Evolutionary conservation across 1,140 invertebrate genomes (phyloP), one percentile per base, ranked within the genome.

Genomic region (Rhagoletis zephyria): DNA sequence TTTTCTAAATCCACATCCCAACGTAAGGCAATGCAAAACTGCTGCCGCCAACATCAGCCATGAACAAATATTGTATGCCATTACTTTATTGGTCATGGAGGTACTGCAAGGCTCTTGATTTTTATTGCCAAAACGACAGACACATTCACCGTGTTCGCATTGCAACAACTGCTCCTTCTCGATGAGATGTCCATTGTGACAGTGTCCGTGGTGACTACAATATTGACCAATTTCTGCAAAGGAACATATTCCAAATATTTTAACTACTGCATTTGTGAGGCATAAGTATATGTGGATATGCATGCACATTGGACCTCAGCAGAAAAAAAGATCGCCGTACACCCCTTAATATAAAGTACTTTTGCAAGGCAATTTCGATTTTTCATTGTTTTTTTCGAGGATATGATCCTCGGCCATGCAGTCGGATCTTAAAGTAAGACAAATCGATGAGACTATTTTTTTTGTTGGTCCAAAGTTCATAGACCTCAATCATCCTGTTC

Each of bases 11-110:
- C 16, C 61, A 30, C 30, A 30, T 30, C 30, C 30, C 30, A 30
- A 30, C 30, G 30, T 1, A 30, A 30, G 30, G 30, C 30, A 30
- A 30, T 30, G 30, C 0, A 63, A 63, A 63, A 63, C 4, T 61
- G 63, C 74, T 74, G 70, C 59, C 30, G 56, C 64, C 45, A 77
- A 77, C 77, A 70, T 74, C 16, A 81, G 67, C 40, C n/a, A 87
- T 42, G 48, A 85, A 65, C 9, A 85, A 19, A 12, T 19, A 40
- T 87, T 87, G 63, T 45, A 19, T 40, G 10, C 40, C 14, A n/a
- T 87, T 48, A 85, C 51, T 56, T 16, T 85, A 30, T 61, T 86
- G 60, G 40, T 86, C 60, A 56, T 85, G 63, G 40, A 77, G 16
- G 7, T 45, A 19, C 19, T 61, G 40, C 60, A 61, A 1, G 60